Base-by-base conservation (phyloP, 1,140 invertebrate species). In the Drosophila tani region DNA sequence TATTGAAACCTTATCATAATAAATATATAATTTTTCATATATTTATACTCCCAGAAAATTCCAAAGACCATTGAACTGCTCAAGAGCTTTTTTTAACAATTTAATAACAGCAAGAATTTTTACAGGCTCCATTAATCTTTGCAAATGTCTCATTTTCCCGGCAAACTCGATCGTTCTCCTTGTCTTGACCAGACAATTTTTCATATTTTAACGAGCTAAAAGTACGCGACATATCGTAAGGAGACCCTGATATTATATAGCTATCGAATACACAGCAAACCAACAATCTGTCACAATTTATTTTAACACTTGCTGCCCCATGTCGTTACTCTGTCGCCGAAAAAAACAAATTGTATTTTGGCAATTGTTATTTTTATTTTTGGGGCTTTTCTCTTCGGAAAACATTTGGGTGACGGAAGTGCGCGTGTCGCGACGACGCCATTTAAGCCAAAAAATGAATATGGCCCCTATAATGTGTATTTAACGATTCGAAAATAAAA, bases 321-420 rank as follows among this genome's bases (percentile, higher is more conserved):
- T 76, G 76, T 84, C 69, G 70, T 79, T 79, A 69, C 56, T 68
- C 58, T 79, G 50, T 63, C 62, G 51, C 41, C 27, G 35, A 49
- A 53, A 75, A 21, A 67, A 58, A 64, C 58, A 57, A 69, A 75
- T 73, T 43, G 51, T 74, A 59, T 64, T 67, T 63, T 38, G 64
- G 58, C 64, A 19, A 67, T 67, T 67, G 58, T 63, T 27, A 45
- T 17, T 47, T 15, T n/a, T 71, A 47, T 38, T 67, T 77, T 71
- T 57, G 50, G 65, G 59, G 63, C 67, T 82, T 80, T 87, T 87
- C 71, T 55, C 11, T 65, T 55, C 32, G 53, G 46, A 78, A 80
- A 83, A 78, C 62, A 81, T 76, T 71, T 77, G 27, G 64, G 45
- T 69, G 80, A 78, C 81, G 85, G 84, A 88, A 88, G 78, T 84